phyloP scores from a whole-genome alignment of 2,797 vertebrate species.

The Esox lucius region DNA sequence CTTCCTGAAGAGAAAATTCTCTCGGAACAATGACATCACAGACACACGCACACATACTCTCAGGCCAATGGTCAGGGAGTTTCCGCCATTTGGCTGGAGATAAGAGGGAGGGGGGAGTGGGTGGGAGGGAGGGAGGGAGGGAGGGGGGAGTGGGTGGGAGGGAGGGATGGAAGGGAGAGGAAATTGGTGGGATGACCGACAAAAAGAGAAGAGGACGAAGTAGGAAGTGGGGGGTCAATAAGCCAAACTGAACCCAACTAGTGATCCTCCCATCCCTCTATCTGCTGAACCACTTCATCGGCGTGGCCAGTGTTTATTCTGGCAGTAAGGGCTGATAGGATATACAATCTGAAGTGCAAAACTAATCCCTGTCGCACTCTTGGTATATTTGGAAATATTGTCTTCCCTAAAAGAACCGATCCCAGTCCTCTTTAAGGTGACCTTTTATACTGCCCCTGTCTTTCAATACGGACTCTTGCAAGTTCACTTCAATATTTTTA shows the following conservation, averaged over 20 bases:
- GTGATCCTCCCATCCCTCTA: neutral
- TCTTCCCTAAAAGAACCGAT: too few species aligned
- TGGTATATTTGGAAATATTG: too few species aligned
- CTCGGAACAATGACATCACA: conserved; percentile 48
- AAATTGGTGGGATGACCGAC: neutral
- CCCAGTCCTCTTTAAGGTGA: too few species aligned
- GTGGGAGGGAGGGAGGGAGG: neutral
- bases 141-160: neutral
- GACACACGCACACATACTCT: conserved; percentile 15
- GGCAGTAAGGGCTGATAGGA: neutral
- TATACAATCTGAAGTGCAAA: neutral
- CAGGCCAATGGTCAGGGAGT: conserved; percentile 2
- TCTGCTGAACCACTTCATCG: neutral
- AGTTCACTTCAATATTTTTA: too few species aligned
- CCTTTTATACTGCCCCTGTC: too few species aligned
- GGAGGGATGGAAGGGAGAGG: neutral
- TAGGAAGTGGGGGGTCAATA: neutral
- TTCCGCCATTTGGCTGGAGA: conserved; percentile 2
- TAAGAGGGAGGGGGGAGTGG: neutral
- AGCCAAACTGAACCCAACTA: conserved; percentile 2
- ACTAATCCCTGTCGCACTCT: neutral
- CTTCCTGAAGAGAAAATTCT: conserved; percentile 62
- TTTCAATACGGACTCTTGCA: too few species aligned
- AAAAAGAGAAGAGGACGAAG: neutral
- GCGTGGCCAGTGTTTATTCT: neutral